Conservation (phyloP, 2,113 vertebrate species). For the Hydrochoerus hydrochaeris region DNA sequence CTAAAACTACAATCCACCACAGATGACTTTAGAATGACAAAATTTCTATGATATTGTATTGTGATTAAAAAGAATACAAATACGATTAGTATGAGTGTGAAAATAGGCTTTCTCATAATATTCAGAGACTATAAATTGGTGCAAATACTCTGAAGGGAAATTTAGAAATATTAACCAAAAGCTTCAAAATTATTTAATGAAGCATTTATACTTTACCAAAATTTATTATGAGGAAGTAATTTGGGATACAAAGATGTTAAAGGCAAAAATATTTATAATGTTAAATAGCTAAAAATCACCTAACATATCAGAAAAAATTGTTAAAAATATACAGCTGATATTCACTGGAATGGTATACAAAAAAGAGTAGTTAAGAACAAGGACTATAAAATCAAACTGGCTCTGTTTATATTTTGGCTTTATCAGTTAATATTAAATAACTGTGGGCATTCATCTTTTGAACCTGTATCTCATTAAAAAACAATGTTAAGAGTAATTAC, state of each 20-base stretch:
- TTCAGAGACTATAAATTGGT: neutral
- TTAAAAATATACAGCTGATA: neutral
- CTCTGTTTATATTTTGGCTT: neutral
- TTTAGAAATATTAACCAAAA: neutral
- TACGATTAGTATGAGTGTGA: neutral
- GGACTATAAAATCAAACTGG: neutral
- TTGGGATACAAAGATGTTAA: neutral
- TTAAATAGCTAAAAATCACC: neutral
- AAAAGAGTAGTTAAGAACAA: neutral
- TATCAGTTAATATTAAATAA: neutral
- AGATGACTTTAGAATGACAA: neutral
- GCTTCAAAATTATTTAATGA: neutral
- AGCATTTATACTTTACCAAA: neutral
- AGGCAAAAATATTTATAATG: neutral
- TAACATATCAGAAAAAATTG: neutral
- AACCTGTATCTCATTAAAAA: neutral
- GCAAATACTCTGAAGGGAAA: neutral
- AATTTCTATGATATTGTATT: neutral
- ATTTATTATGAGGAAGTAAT: neutral
- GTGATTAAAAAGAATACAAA: neutral
- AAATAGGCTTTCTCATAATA: neutral
- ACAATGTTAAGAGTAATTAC: neutral
- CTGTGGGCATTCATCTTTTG: neutral
- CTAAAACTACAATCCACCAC: neutral
- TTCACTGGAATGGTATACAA: neutral